Evolutionary conservation across 2,113 vertebrate species (phyloP), one percentile per base, ranked within the genome.

Genomic region (Amphiprion percula): DNA sequence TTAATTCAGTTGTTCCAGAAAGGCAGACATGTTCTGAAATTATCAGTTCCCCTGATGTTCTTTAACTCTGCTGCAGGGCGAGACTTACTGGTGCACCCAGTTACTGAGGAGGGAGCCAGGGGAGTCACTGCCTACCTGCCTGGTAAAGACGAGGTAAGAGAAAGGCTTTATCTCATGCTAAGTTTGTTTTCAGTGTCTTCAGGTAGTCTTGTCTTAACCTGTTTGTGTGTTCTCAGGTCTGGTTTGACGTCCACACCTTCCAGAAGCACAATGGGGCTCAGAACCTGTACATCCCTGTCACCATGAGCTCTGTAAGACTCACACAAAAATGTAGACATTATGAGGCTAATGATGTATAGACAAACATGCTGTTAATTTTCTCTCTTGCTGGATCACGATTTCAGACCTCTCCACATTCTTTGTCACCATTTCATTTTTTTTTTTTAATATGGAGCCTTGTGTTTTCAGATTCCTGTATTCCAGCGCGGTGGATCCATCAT

Each of bases 401-500:
- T 53, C 2, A 0, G 55, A 2, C 2, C 8, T 19, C 5, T 64
- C 4, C 10, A 16, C 33, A 50, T 56, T 3, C 3, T 30, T 37
- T 46, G 1, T n/a, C 23, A 21, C 2, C 1, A 8, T 17, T 66
- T 64, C 8, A 75, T 4, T 8, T 9, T 37, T 37, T 37, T 30
- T 1, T 39, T 73, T 39, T 39, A 39, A 49, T 5, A 7, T 21
- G 1, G 7, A 33, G 10, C 28, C 24, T 62, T 37, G 1, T 72
- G 5, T 73, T 46, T 7, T 33, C 84, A 98, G 97, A 95, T 97
- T 73, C 97, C 97, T 0, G 96, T 96, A 68, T 97, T 96, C 89
- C 97, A 98, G 77, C 95, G 96, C 0, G 97, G 97, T 0, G 97
- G 97, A 21, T 96, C 96, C 2, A 94, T 98, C 1, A 95, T 98